Evolutionary conservation across 2,888 invertebrate species (phyloP), one percentile per base, ranked within the genome.

Genomic region (Drosophila pegasa): DNA sequence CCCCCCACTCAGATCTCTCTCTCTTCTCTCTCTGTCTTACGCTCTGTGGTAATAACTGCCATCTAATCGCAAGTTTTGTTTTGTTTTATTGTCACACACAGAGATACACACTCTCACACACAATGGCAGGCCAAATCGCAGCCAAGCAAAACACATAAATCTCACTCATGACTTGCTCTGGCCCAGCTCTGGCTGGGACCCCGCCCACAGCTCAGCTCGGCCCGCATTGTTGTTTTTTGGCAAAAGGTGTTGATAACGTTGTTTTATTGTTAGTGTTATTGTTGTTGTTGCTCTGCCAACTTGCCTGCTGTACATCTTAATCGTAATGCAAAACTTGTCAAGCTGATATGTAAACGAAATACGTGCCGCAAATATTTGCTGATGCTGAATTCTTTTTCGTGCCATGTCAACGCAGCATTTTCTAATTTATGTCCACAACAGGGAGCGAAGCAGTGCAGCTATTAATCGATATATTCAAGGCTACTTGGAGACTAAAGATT

Each of bases 301-400:
- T 52, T 61, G 74, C 57, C 33, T 50, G 76, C 73, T 81, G 87
- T 88, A 88, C 89, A 87, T 84, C 85, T 86, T 87, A 86, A 86
- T 86, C 89, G 89, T 85, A 87, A 85, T 84, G 87, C 81, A 87
- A 88, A 84, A 85, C 76, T 76, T 87, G 85, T 84, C 88, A 84
- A 77, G 84, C 80, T 84, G 88, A 84, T 84, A 83, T 84, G 83
- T 88, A 84, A 83, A 84, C 83, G 83, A 80, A 89, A 71, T 84
- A 86, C 85, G 85, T 86, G 85, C 85, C 59, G 75, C 77, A 87
- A 88, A 88, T 86, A 88, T 88, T 89, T 87, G 74, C 88, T 78
- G 85, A 80, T 79, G 66, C 40, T 69, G 60, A 78, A 77, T 61
- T 71, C 74, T 65, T 68, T 31, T 54, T 55, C 41, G 38, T 68